Percentiles rank a stretch among this genome's conserved stretches.
Evolutionary conservation across 2,888 invertebrate genomes (phyloP).

Genomic region (Synanthedon andrenaeformis): DNA sequence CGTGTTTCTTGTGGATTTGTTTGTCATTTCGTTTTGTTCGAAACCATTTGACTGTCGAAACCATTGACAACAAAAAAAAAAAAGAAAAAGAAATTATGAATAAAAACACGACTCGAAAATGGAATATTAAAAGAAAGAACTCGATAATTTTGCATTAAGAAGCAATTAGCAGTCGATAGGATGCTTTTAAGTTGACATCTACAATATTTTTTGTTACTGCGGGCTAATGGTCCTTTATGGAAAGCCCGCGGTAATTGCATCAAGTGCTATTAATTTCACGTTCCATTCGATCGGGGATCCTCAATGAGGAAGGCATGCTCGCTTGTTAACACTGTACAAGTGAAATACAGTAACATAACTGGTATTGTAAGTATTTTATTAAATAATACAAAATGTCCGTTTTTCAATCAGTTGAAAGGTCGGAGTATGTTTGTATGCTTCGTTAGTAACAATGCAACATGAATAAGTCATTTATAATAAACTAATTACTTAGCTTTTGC

Average conservation of each 20-base stretch:
- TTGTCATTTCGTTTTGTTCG: no score
- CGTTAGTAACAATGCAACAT: no score
- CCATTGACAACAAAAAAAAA: neutral
- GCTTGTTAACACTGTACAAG: neutral
- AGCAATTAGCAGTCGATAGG: slow-evolving; percentile 34
- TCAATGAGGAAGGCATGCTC: slow-evolving; percentile 28
- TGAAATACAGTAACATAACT: neutral
- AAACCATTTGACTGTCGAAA: neutral
- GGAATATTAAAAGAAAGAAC: neutral
- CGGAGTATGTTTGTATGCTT: no score
- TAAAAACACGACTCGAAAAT: neutral
- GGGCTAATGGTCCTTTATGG: slow-evolving; percentile 50
- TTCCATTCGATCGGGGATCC: slow-evolving; percentile 37
- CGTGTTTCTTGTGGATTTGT: no score
- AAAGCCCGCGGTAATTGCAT: slow-evolving; percentile 44
- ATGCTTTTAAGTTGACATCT: slow-evolving; percentile 35
- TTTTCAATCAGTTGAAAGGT: no score
- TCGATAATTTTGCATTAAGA: neutral
- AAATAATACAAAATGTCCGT: no score
- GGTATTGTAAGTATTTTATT: no score
- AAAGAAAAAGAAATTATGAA: neutral
- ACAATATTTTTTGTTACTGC: slow-evolving; percentile 38
- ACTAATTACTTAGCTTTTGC: no score
- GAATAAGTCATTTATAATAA: no score
- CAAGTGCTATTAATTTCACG: slow-evolving; percentile 53